phyloP scores from a whole-genome alignment of 2,888 invertebrate genomes.

The Nezara viridula region DNA sequence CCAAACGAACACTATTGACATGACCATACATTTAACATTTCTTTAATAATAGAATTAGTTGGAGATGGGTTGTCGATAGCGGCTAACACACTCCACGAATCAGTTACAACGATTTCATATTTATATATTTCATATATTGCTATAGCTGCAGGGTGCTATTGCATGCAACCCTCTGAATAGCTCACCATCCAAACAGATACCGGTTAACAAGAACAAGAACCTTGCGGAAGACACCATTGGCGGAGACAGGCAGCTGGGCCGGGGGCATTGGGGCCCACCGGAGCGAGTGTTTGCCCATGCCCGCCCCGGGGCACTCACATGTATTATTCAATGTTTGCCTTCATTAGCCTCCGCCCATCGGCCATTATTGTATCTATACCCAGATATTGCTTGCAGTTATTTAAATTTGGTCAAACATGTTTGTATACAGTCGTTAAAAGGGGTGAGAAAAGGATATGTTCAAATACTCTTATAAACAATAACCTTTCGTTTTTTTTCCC shows the following conservation, averaged over 20 bases:
- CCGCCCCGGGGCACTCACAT: neutral
- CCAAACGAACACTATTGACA: too few species aligned
- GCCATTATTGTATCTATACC: neutral
- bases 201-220: neutral
- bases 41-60: too few species aligned
- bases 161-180: neutral
- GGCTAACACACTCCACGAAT: too few species aligned
- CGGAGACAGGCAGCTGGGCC: neutral
- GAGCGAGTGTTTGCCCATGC: slow-evolving; percentile 42
- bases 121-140: too few species aligned
- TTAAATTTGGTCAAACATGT: neutral
- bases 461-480: too few species aligned
- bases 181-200: neutral
- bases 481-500: too few species aligned
- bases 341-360: neutral
- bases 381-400: neutral
- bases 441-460: neutral
- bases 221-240: neutral
- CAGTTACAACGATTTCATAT: too few species aligned
- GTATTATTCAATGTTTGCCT: slow-evolving; percentile 33
- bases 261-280: neutral
- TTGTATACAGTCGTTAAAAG: neutral
- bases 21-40: too few species aligned
- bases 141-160: neutral
- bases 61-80: too few species aligned